These are phyloP conservation scores for Ariolimax columbianus DNA, from an alignment of 2,888 invertebrate species.

Conservation along the genomic window DNA sequence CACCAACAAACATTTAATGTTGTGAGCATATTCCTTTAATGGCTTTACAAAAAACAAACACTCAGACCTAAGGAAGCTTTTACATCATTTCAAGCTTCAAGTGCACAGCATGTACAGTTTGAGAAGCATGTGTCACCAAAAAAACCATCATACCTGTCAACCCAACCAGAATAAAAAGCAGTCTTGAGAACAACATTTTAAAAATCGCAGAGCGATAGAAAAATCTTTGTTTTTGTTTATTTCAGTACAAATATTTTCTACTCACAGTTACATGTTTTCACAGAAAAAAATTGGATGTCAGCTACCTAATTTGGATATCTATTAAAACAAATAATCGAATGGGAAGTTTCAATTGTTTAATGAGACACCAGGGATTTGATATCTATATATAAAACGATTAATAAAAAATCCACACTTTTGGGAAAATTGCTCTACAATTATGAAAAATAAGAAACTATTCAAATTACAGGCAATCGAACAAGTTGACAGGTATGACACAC, in stretches of 20 bases:
- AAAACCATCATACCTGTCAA: neutral
- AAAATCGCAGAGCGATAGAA: no score
- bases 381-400: no score
- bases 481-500: neutral
- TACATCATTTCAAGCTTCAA: neutral
- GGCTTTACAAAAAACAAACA: neutral
- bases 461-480: neutral
- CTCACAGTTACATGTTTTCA: no score
- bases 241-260: no score
- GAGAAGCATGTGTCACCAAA: neutral
- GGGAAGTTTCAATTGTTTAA: no score
- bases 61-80: neutral
- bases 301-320: no score
- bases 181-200: no score
- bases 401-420: no score
- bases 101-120: neutral
- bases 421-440: neutral
- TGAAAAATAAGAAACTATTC: neutral
- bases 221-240: no score
- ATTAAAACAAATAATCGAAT: no score
- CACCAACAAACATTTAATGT: neutral
- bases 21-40: slow-evolving; percentile 12
- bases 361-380: no score
- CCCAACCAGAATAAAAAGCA: neutral
- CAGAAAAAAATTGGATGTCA: no score